phyloP scores from a whole-genome alignment of 2,888 invertebrate species.

The Pasiphila rectangulata region DNA sequence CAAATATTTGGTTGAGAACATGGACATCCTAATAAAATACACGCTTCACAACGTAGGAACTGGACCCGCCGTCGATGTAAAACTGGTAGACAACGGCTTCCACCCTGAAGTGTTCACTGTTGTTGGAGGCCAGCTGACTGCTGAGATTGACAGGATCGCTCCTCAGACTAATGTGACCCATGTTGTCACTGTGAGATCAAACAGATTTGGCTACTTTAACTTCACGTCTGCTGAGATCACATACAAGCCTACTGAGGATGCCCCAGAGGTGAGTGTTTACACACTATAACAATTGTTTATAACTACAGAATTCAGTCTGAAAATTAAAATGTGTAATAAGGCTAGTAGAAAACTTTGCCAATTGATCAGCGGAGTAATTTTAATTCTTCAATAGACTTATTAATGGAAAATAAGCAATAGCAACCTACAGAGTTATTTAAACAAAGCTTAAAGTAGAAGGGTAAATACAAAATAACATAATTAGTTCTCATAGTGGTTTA shows the following conservation, averaged over 20 bases:
- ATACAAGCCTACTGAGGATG: slow-evolving; percentile 93
- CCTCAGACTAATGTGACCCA: slow-evolving; percentile 97
- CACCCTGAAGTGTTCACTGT: slow-evolving; percentile 94
- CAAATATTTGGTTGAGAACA: slow-evolving; percentile 96
- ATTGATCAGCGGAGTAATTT: no score
- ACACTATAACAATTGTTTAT: not conserved
- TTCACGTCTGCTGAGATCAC: slow-evolving; percentile 96
- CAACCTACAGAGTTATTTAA: no score
- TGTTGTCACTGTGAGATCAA: slow-evolving; percentile 94
- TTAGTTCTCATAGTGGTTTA: no score
- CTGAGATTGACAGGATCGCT: slow-evolving; percentile 93
- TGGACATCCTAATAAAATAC: slow-evolving; percentile 97
- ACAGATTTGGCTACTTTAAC: slow-evolving; percentile 96
- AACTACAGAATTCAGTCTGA: no score
- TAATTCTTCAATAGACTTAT: no score
- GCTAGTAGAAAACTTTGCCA: no score
- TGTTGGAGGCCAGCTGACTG: slow-evolving; percentile 91
- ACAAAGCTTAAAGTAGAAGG: no score
- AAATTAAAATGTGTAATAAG: no score
- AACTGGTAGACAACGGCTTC: slow-evolving; percentile 94
- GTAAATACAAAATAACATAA: no score
- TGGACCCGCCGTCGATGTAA: slow-evolving; percentile 93
- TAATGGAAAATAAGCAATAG: no score
- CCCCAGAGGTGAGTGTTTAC: slow-evolving; percentile 80
- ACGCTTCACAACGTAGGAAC: slow-evolving; percentile 96